Evolutionary conservation across 2,797 vertebrate species (phyloP), one percentile per base, ranked within the genome.

Genomic region (Sebastes umbrosus): DNA sequence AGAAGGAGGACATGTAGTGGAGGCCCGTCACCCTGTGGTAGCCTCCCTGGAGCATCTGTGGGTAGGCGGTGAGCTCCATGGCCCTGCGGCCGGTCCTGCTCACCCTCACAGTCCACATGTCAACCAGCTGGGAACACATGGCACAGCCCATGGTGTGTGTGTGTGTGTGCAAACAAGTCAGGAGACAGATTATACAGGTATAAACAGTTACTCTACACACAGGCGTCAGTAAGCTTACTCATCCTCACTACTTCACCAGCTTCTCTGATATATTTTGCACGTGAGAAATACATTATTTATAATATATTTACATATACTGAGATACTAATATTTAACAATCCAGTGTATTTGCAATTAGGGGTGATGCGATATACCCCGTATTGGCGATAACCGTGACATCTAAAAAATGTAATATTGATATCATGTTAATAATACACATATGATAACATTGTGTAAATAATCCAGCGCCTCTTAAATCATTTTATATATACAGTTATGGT

Each of bases 1-100:
- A 94, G 92, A 95, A 93, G 50, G 95, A 94, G 4, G 95, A 94
- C 76, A 84, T 92, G 80, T 94, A 94, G 84, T 95, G 92, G 52
- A 93, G 91, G 22, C 93, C 91, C 0, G 94, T 94, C 64, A 94
- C 88, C 29, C 93, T 84, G 84, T 95, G 92, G 83, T 94, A 95
- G 69, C 90, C 89, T 31, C 88, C 91, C 18, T 86, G 83, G 4
- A 91, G 85, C 34, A 84, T 83, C 58, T 94, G 91, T 0, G 94
- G 92, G 69, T 94, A 92, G 25, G 87, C 4, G 1, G 89, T 75
- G 66, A 96, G 86, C 82, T 95, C 94, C 89, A 95, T 80, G 55
- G 91, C 90, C 69, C 92, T 84, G 58, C 87, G 75, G 68, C 91
- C 77, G 0, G 75, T 77, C 67, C 84, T 43, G 34, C 87, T 87